phyloP scores from a whole-genome alignment of 2,888 invertebrate species.

The Pogonocherus hispidulus region DNA sequence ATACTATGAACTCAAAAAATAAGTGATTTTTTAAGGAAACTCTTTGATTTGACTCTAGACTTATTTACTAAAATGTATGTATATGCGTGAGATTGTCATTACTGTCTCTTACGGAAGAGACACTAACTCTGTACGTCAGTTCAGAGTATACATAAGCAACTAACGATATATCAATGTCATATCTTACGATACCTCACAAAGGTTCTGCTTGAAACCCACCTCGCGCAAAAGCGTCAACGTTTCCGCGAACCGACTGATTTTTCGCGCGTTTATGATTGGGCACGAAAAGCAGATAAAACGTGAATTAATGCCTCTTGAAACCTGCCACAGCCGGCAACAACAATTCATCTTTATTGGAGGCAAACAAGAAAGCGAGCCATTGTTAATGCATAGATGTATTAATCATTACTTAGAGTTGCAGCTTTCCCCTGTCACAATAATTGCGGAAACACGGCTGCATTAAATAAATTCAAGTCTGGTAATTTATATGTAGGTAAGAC shows the following conservation, averaged over 20 bases:
- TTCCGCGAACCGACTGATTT: slow-evolving; percentile 27
- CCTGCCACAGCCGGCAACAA: neutral
- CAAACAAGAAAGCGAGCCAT: slow-evolving; percentile 22
- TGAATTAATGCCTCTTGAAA: slow-evolving; percentile 44
- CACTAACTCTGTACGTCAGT: no score
- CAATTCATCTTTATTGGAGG: slow-evolving; percentile 17
- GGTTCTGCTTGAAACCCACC: no score
- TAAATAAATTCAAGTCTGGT: slow-evolving; percentile 13
- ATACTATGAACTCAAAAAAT: no score
- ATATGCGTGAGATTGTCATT: no score
- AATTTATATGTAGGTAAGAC: slow-evolving; percentile 9
- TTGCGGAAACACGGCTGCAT: slow-evolving; percentile 17
- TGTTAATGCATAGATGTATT: slow-evolving; percentile 28
- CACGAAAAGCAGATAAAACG: slow-evolving; percentile 52
- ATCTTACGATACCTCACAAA: no score
- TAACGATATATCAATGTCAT: no score
- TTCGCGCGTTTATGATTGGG: slow-evolving; percentile 40
- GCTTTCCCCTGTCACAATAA: slow-evolving; percentile 20
- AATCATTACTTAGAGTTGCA: slow-evolving; percentile 34
- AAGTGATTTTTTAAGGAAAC: no score
- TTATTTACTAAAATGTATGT: no score
- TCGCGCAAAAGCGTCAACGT: slow-evolving; percentile 4
- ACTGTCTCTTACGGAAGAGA: no score
- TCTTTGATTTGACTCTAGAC: no score
- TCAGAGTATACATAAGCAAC: no score